Evolutionary conservation across 2,797 vertebrate species (phyloP).

Genomic region (Takifugu ocellatus): DNA sequence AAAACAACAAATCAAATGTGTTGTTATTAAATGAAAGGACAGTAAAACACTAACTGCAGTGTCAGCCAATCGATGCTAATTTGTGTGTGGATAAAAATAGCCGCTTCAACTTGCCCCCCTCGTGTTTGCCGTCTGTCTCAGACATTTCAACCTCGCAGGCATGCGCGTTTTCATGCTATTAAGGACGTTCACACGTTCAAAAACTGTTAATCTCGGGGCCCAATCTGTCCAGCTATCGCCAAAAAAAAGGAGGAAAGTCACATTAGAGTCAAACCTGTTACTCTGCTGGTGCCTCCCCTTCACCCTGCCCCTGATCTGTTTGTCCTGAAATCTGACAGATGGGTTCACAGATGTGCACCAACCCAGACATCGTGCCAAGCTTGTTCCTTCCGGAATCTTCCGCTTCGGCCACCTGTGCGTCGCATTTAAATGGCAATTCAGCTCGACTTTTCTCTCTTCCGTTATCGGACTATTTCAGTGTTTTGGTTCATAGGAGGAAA

Average conservation of each 20-base stretch:
- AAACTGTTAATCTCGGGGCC: slow-evolving; percentile 41
- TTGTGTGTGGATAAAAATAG: slow-evolving; percentile 9
- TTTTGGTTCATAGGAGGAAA: too few relatives aligned
- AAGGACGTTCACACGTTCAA: slow-evolving; percentile 44
- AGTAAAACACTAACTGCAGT: too few relatives aligned
- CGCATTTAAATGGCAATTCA: too few relatives aligned
- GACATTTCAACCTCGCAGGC: slow-evolving; percentile 37
- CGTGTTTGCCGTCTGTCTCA: slow-evolving; percentile 26
- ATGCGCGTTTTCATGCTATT: slow-evolving; percentile 44
- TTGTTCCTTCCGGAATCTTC: background rate
- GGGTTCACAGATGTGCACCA: slow-evolving; percentile 18
- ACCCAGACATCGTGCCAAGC: slow-evolving; percentile 1
- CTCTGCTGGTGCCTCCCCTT: background rate
- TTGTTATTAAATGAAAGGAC: too few relatives aligned
- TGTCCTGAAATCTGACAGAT: slow-evolving; percentile 45
- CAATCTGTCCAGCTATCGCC: slow-evolving; percentile 58
- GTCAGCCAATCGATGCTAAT: background rate
- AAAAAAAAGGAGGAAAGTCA: slow-evolving; percentile 18
- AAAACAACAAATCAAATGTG: too few relatives aligned
- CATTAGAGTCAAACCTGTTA: too few relatives aligned
- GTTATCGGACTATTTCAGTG: too few relatives aligned
- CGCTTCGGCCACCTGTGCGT: too few relatives aligned
- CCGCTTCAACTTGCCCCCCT: slow-evolving; percentile 15
- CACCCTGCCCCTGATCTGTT: background rate
- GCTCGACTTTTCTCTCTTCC: too few relatives aligned